Conservation (phyloP, 2,888 invertebrate genomes). For the Andrena minutula region DNA sequence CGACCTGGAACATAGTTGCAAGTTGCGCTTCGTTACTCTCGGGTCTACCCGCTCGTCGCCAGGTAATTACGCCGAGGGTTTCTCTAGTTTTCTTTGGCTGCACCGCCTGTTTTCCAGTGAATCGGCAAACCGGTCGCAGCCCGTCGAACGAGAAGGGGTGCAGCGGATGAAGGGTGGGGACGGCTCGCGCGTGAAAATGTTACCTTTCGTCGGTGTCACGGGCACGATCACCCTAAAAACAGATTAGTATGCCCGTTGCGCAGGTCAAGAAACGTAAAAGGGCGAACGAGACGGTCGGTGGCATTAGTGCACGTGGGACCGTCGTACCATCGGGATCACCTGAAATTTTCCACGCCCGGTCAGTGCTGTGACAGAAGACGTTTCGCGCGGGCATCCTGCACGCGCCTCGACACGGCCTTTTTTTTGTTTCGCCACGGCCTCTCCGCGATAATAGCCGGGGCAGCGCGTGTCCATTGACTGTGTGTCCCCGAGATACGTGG, state of each 20-base stretch:
- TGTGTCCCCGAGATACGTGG: background rate
- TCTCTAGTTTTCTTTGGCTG: background rate
- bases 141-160: background rate
- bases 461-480: background rate
- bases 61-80: background rate
- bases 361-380: no score
- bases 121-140: conserved; percentile 26
- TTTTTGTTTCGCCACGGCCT: background rate
- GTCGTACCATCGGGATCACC: background rate
- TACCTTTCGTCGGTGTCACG: conserved; percentile 9
- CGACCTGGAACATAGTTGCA: no score
- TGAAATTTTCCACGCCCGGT: background rate
- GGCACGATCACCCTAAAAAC: conserved; percentile 30
- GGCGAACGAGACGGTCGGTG: background rate
- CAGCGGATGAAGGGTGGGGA: background rate
- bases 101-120: background rate
- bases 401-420: background rate
- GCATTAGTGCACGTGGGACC: conserved; percentile 3
- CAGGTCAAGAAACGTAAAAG: conserved; percentile 36
- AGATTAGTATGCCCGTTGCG: conserved; percentile 41
- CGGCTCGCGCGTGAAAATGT: background rate
- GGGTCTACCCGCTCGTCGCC: background rate
- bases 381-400: background rate
- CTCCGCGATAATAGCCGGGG: background rate
- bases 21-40: no score